Conservation (phyloP, 1,140 invertebrate genomes). For the Melipona quadrifasciata region DNA sequence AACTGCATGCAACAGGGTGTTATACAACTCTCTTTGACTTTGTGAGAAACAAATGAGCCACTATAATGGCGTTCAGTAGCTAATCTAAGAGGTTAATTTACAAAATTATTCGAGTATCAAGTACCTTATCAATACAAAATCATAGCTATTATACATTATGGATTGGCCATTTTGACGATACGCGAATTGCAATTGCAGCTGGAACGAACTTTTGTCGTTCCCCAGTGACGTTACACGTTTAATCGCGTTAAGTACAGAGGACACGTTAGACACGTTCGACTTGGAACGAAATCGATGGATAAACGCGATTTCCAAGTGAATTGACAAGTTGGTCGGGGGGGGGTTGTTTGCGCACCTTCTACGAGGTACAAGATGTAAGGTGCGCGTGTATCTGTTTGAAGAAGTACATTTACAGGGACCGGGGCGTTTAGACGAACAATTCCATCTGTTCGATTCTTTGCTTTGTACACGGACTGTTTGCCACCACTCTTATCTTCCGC, state of each 20-base stretch:
- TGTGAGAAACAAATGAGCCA: too few species aligned
- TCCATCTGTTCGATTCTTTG: conserved; percentile 20
- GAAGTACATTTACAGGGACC: conserved; percentile 1
- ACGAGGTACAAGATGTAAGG: neutral
- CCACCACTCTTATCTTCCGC: neutral
- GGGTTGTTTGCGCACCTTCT: neutral
- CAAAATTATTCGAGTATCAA: too few species aligned
- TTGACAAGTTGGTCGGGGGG: neutral
- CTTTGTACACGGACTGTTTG: conserved; percentile 10
- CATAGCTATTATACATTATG: too few species aligned
- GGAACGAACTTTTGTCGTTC: too few species aligned
- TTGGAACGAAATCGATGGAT: neutral
- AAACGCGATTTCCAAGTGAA: neutral
- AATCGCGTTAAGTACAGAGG: conserved; percentile 1
- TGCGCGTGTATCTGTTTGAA: conserved; percentile 9
- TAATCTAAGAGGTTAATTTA: too few species aligned
- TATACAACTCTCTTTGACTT: too few species aligned
- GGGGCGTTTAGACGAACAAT: neutral
- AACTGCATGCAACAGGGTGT: too few species aligned
- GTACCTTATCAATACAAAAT: too few species aligned
- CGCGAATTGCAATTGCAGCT: too few species aligned
- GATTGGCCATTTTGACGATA: too few species aligned
- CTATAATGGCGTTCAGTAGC: too few species aligned
- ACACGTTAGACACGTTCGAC: neutral
- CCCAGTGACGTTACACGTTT: neutral